These are phyloP conservation scores for Speoplatyrhinus poulsoni DNA, from an alignment of 2,113 vertebrate species.

Conservation along the genomic window DNA sequence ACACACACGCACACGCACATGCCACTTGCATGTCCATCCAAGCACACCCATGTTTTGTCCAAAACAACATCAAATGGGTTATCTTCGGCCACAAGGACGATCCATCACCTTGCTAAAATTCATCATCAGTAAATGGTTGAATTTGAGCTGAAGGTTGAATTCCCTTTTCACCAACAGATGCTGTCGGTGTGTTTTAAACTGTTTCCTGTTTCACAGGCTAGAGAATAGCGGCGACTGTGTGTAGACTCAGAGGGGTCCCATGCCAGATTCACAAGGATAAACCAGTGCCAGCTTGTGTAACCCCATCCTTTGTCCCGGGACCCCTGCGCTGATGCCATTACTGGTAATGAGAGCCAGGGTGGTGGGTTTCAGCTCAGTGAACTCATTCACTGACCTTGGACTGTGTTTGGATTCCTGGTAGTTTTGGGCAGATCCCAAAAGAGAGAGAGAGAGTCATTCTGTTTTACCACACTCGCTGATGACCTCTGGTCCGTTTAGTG, in stretches of 20 bases:
- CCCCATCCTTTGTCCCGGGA: slow-evolving; percentile 47
- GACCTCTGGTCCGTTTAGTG: too few species aligned
- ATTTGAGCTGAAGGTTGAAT: slow-evolving; percentile 28
- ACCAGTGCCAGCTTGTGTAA: slow-evolving; percentile 48
- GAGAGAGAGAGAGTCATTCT: neutral
- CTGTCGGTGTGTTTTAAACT: slow-evolving; percentile 24
- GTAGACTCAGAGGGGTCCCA: slow-evolving; percentile 9
- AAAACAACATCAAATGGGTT: slow-evolving; percentile 2
- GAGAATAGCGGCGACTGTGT: neutral
- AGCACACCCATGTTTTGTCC: slow-evolving; percentile 6
- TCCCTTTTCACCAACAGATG: slow-evolving; percentile 15
- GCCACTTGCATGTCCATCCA: slow-evolving; percentile 23
- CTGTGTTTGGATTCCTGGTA: slow-evolving; percentile 61
- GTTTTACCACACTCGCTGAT: too few species aligned
- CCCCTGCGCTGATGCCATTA: slow-evolving; percentile 43
- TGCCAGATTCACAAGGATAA: slow-evolving; percentile 41
- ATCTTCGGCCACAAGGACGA: too few species aligned
- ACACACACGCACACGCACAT: neutral
- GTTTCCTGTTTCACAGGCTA: slow-evolving; percentile 28
- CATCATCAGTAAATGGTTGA: neutral
- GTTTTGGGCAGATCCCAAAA: slow-evolving; percentile 39
- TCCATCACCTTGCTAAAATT: neutral
- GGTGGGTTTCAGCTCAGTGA: slow-evolving; percentile 53
- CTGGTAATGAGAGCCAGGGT: slow-evolving; percentile 53
- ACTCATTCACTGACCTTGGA: slow-evolving; percentile 59